Conservation (phyloP, 2,888 invertebrate species). For the Molorchus minor region DNA sequence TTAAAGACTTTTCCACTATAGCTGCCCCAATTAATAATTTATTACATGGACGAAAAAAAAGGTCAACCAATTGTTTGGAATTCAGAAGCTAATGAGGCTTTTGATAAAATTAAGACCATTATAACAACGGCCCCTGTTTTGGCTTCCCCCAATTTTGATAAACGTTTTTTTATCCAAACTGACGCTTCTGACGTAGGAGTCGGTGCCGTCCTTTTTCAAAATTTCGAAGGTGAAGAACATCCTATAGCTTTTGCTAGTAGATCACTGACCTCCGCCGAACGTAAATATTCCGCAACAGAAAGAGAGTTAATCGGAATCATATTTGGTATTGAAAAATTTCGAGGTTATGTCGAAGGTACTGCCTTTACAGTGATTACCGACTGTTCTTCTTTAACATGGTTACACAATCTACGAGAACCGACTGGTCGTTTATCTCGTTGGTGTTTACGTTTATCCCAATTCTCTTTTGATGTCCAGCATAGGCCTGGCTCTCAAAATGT, state of each 20-base stretch:
- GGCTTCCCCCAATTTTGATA: too few relatives aligned
- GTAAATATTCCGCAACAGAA: slow-evolving; percentile 40
- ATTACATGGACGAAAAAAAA: too few relatives aligned
- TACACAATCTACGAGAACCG: slow-evolving; percentile 44
- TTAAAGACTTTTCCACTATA: too few relatives aligned
- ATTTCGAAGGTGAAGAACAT: slow-evolving; percentile 27
- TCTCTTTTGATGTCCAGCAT: slow-evolving; percentile 41
- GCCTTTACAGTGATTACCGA: slow-evolving; percentile 42
- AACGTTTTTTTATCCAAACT: too few relatives aligned
- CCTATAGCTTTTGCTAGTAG: slow-evolving; percentile 32
- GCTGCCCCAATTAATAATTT: too few relatives aligned
- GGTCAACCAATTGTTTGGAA: too few relatives aligned
- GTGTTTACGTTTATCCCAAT: slow-evolving; percentile 33
- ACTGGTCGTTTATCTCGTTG: slow-evolving; percentile 48
- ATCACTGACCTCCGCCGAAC: slow-evolving; percentile 29
- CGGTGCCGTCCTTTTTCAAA: slow-evolving; percentile 29
- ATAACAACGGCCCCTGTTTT: too few relatives aligned
- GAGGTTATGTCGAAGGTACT: slow-evolving; percentile 46
- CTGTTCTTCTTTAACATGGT: slow-evolving; percentile 44
- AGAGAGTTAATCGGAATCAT: slow-evolving; percentile 39
- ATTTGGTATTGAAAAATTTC: slow-evolving; percentile 40
- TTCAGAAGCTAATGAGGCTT: too few relatives aligned
- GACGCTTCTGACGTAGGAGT: too few relatives aligned
- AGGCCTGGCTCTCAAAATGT: slow-evolving; percentile 42
- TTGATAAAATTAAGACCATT: too few relatives aligned